These are phyloP conservation scores for Nibea coibor DNA, from an alignment of 2,113 vertebrate genomes.

Conservation along the genomic window DNA sequence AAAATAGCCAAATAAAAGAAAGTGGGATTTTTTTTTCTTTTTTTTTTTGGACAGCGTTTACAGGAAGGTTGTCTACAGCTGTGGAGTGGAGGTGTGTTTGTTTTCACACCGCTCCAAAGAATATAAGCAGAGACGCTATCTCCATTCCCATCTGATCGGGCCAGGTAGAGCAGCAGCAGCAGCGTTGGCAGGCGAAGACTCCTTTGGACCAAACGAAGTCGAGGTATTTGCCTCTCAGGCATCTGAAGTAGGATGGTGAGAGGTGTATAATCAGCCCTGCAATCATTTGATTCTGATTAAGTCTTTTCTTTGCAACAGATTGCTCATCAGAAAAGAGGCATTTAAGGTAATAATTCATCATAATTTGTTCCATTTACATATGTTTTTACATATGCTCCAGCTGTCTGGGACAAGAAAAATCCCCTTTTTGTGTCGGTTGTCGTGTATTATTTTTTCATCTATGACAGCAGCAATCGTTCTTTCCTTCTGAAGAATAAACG, in stretches of 20 bases:
- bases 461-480: background rate
- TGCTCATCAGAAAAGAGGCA: background rate
- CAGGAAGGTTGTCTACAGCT: conserved; percentile 66
- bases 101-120: conserved; percentile 74
- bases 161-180: conserved; percentile 67
- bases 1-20: conserved; percentile 59
- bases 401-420: background rate
- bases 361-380: background rate
- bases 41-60: conserved; percentile 41
- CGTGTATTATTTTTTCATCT: no score
- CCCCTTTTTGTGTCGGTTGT: background rate
- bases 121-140: conserved; percentile 77
- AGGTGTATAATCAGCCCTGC: conserved; percentile 25
- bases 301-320: conserved; percentile 6
- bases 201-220: conserved; percentile 66
- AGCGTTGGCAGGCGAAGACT: conserved; percentile 67
- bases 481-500: background rate
- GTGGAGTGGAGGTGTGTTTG: conserved; percentile 75
- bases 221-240: conserved; percentile 81
- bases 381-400: background rate
- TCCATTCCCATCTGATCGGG: conserved; percentile 77
- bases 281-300: conserved; percentile 16
- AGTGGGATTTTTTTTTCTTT: background rate
- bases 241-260: conserved; percentile 63
- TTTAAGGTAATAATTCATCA: background rate